Evolutionary conservation across 2,888 invertebrate species (phyloP).

Genomic region (Anoncus sp.): DNA sequence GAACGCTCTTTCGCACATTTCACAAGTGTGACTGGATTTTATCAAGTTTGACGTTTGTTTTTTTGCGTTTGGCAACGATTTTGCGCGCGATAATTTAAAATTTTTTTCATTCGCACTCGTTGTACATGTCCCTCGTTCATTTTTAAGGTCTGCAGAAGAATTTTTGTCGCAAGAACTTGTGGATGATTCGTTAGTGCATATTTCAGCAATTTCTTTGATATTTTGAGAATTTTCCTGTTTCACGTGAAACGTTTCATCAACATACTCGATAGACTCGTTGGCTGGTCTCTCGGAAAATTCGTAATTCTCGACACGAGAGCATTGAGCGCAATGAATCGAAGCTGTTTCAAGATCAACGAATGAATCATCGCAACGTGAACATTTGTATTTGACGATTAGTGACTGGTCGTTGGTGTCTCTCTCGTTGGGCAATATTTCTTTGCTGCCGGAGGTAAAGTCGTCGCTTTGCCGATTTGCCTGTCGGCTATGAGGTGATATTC

Average conservation of each 20-base stretch:
- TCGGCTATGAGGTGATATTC: neutral
- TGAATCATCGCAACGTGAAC: constrained; percentile 62
- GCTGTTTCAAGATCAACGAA: constrained; percentile 63
- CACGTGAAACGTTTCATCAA: constrained; percentile 38
- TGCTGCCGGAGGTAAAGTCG: neutral
- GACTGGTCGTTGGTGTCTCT: constrained; percentile 15
- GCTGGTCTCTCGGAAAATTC: constrained; percentile 2
- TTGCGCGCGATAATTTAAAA: neutral
- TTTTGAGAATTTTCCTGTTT: neutral
- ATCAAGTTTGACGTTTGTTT: constrained; percentile 23
- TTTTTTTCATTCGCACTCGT: neutral
- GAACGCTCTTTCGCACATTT: constrained; percentile 63
- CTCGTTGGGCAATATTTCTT: constrained; percentile 20
- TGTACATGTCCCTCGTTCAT: neutral
- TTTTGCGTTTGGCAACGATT: constrained; percentile 16
- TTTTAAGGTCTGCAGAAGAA: neutral
- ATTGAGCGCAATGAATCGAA: constrained; percentile 62
- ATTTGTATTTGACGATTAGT: constrained; percentile 63
- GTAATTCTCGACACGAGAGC: constrained; percentile 32
- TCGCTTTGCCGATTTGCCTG: neutral
- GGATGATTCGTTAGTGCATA: too few relatives aligned
- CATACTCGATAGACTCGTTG: constrained; percentile 25
- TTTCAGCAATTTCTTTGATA: neutral
- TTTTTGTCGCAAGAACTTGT: neutral
- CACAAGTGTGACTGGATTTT: constrained; percentile 54